phyloP scores from a whole-genome alignment of 2,888 invertebrate species.

The Microplitis deprimator region DNA sequence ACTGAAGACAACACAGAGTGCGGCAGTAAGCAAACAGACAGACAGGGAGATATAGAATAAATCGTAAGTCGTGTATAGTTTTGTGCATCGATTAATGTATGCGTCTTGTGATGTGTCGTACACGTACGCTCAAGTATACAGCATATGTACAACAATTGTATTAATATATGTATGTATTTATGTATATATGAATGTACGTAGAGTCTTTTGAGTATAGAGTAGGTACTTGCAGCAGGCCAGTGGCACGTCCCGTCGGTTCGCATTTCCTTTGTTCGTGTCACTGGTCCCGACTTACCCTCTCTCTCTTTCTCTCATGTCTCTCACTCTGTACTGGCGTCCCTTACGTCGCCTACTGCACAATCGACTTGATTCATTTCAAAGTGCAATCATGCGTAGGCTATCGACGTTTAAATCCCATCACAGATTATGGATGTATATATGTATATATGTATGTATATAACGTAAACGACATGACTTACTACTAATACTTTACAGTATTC shows the following conservation, averaged over 20 bases:
- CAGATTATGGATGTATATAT: neutral
- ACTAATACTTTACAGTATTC: neutral
- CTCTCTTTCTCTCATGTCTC: neutral
- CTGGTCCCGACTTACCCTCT: conserved; percentile 14
- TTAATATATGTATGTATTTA: neutral
- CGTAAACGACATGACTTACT: neutral
- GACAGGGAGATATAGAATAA: neutral
- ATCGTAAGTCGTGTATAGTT: neutral
- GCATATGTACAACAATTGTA: neutral
- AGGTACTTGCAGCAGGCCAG: conserved; percentile 21
- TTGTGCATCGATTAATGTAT: neutral
- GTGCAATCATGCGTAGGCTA: conserved; percentile 15
- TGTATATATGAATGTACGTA: conserved; percentile 6
- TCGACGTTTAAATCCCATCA: conserved; percentile 5
- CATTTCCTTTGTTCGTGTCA: conserved; percentile 33
- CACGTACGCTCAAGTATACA: neutral
- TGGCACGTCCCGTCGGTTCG: conserved; percentile 30
- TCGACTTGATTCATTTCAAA: conserved; percentile 18
- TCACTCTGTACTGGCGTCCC: neutral
- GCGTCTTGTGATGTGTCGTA: neutral
- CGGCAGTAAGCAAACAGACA: neutral
- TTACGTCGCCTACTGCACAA: conserved; percentile 5
- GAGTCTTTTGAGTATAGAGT: conserved; percentile 21
- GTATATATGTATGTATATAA: neutral
- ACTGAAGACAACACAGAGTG: too few species aligned